Evolutionary conservation across 2,888 invertebrate species (phyloP).

Genomic region (Cotesia congregata): DNA sequence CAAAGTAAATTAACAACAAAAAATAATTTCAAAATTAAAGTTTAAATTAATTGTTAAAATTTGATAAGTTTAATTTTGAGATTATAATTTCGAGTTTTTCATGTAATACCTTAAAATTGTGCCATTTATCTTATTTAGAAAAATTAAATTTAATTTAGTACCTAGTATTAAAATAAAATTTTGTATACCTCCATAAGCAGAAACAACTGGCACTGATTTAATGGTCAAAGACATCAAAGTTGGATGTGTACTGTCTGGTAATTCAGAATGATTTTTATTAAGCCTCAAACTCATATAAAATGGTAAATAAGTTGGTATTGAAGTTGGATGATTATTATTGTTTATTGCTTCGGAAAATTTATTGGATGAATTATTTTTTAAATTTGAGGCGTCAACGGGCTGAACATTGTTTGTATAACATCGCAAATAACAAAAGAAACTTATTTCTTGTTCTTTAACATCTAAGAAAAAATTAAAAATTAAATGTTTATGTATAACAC

Average conservation of each 20-base stretch:
- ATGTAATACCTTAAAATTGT: too few species aligned
- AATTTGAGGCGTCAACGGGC: conserved; percentile 37
- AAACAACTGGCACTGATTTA: conserved; percentile 80
- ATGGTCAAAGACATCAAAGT: conserved; percentile 72
- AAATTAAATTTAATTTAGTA: neutral
- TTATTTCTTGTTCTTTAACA: conserved; percentile 50
- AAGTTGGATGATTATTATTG: conserved; percentile 48
- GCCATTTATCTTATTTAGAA: neutral
- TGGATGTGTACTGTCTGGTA: conserved; percentile 70
- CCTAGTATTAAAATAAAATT: neutral
- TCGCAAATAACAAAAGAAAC: conserved; percentile 77
- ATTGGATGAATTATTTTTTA: conserved; percentile 70
- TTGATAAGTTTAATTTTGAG: too few species aligned
- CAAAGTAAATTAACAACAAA: too few species aligned
- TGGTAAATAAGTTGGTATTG: conserved; percentile 77
- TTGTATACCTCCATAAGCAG: conserved; percentile 82
- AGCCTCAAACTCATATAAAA: conserved; percentile 82
- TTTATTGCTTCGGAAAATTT: neutral
- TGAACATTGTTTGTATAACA: conserved; percentile 72
- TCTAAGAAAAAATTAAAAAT: conserved; percentile 45
- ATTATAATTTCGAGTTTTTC: too few species aligned
- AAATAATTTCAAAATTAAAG: too few species aligned
- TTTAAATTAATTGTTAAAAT: too few species aligned
- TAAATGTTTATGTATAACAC: neutral
- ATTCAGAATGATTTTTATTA: conserved; percentile 73